Evolutionary conservation across 2,797 vertebrate species (phyloP), one percentile per base, ranked within the genome.

Genomic region (Eurystomus glaucurus): DNA sequence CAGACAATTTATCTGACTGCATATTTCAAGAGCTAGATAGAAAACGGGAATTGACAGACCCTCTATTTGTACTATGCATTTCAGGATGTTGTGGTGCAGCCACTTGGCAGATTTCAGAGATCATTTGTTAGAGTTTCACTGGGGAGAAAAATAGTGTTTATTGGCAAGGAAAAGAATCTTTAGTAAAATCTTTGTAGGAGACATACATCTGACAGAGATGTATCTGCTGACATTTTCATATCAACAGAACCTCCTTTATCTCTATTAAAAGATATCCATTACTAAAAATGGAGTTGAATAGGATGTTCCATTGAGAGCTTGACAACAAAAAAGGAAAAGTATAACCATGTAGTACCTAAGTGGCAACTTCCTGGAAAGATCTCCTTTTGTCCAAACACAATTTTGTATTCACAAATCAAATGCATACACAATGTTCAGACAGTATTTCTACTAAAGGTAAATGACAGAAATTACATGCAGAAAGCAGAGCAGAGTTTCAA

Each of bases 401-500:
- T 82, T 79, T 46, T 23, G 20, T 22, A 17, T 92, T 96, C 83
- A 79, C 31, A 85, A 95, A 80, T 66, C 79, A 84, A 79, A 88
- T 6, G 22, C 31, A 58, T 12, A 45, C 11, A 35, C 2, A 1
- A 26, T 3, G 4, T 68, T 85, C 80, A 88, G 72, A 45, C 39
- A 81, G 21, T 52, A 43, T 29, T 88, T 78, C 29, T 26, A n/a
- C 54, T 31, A 22, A 37, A 81, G 41, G 46, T 3, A 90, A 84
- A 88, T 46, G 62, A 82, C 39, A 89, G 61, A 85, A 65, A 78
- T 61, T 62, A 35, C 31, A 33, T 4, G 60, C n/a, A 88, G 58
- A 87, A 93, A 66, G 72, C 39, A 84, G 64, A 76, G 18, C 1
- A 45, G 68, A 57, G 23, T 54, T 87, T 65, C 2, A 2, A 43